phyloP scores from a whole-genome alignment of 2,888 invertebrate genomes.

The Drosophila paranaensis region DNA sequence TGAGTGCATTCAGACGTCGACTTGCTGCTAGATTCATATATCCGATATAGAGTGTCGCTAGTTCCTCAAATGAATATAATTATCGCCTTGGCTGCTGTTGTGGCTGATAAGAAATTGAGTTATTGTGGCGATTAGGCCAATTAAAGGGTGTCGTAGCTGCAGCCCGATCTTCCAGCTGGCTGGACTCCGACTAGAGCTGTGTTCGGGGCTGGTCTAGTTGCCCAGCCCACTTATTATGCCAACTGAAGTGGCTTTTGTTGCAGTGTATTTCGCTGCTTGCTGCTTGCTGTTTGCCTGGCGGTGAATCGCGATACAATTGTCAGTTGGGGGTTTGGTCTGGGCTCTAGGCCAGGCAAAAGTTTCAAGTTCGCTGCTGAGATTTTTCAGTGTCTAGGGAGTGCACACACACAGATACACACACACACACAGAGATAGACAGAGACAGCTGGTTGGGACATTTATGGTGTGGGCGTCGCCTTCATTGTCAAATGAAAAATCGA shows the following conservation, averaged over 20 bases:
- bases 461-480: constrained; percentile 69
- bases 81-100: constrained; percentile 39
- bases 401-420: constrained; percentile 30
- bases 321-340: constrained; percentile 28
- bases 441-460: constrained; percentile 53
- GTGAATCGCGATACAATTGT: constrained; percentile 78
- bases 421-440: neutral
- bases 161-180: neutral
- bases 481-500: constrained; percentile 79
- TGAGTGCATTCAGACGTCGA: neutral
- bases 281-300: constrained; percentile 62
- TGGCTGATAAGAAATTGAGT: constrained; percentile 74
- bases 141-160: constrained; percentile 66
- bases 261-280: neutral
- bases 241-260: constrained; percentile 13
- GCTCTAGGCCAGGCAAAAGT: constrained; percentile 37
- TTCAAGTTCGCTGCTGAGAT: constrained; percentile 73
- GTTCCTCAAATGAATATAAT: constrained; percentile 48
- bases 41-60: neutral
- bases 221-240: constrained; percentile 9
- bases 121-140: constrained; percentile 73
- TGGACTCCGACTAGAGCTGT: neutral
- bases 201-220: neutral
- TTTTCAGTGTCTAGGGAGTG: constrained; percentile 67
- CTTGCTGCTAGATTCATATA: neutral